Conservation (phyloP, 2,888 invertebrate genomes). For the Conops quadrifasciatus region DNA sequence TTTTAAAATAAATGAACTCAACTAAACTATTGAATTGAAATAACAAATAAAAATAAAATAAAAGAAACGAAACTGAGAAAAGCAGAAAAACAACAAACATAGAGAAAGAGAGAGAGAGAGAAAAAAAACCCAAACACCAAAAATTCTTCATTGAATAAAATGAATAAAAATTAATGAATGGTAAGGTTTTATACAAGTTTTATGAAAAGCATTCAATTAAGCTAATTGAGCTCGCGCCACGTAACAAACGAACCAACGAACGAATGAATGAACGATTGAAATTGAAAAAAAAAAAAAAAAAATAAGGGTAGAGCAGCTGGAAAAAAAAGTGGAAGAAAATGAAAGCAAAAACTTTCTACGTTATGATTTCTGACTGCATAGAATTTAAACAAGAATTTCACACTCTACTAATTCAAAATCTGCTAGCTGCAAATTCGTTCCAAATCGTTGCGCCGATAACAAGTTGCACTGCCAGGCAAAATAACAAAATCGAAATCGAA, state of each 20-base stretch:
- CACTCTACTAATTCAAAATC: slow-evolving; percentile 46
- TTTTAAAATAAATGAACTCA: neutral
- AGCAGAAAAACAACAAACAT: neutral
- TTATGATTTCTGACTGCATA: slow-evolving; percentile 26
- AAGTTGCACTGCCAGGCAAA: slow-evolving; percentile 27
- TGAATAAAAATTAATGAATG: neutral
- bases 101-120: neutral
- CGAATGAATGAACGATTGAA: neutral
- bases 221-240: slow-evolving; percentile 9
- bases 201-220: slow-evolving; percentile 27
- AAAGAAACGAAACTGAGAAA: neutral
- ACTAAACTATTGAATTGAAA: slow-evolving; percentile 12
- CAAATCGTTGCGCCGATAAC: slow-evolving; percentile 40
- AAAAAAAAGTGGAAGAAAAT: too few relatives aligned
- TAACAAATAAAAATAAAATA: neutral
- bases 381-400: slow-evolving; percentile 42
- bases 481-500: too few relatives aligned
- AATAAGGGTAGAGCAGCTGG: too few relatives aligned
- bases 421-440: slow-evolving; percentile 32
- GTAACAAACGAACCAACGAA: neutral
- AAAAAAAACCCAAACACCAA: neutral
- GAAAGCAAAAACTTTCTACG: neutral
- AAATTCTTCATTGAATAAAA: neutral
- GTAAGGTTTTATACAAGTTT: slow-evolving; percentile 6
- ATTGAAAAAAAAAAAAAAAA: neutral